Conservation (phyloP, 2,797 vertebrate species). For the Babyrousa celebensis region DNA sequence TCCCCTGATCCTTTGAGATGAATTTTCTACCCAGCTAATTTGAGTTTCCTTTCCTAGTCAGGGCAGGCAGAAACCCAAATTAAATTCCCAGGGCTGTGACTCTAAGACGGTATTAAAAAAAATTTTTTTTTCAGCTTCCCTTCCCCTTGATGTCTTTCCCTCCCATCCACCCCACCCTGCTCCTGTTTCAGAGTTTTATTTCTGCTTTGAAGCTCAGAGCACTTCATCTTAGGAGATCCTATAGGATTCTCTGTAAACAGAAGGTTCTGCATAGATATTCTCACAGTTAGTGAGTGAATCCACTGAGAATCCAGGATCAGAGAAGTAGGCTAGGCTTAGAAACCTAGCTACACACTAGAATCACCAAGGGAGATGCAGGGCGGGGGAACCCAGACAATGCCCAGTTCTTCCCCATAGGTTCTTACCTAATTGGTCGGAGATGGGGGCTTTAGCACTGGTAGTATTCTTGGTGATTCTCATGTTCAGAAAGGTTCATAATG, state of each 20-base stretch:
- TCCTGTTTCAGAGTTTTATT: background rate
- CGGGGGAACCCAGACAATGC: background rate
- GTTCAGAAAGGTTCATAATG: background rate
- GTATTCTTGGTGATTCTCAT: conserved; percentile 8
- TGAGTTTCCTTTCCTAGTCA: background rate
- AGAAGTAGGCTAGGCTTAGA: conserved; percentile 73
- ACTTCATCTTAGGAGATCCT: conserved; percentile 36
- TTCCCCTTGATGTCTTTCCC: conserved; percentile 64
- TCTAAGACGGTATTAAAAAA: background rate
- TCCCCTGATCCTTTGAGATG: conserved; percentile 30
- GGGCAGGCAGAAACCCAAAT: conserved; percentile 57
- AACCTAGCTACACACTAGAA: background rate
- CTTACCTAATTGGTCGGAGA: background rate
- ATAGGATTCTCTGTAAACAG: background rate
- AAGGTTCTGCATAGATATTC: conserved; percentile 46
- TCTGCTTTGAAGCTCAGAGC: conserved; percentile 29
- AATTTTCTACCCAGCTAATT: conserved; percentile 54
- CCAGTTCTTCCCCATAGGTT: no score
- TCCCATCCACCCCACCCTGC: background rate
- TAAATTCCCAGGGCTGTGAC: conserved; percentile 2
- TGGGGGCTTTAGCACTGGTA: background rate
- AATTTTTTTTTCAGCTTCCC: conserved; percentile 40
- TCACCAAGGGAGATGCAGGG: background rate
- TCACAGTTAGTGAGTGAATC: conserved; percentile 55
- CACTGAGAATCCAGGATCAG: conserved; percentile 77